Evolutionary conservation across 2,888 invertebrate genomes (phyloP).

Genomic region (Tiliacea citrago): DNA sequence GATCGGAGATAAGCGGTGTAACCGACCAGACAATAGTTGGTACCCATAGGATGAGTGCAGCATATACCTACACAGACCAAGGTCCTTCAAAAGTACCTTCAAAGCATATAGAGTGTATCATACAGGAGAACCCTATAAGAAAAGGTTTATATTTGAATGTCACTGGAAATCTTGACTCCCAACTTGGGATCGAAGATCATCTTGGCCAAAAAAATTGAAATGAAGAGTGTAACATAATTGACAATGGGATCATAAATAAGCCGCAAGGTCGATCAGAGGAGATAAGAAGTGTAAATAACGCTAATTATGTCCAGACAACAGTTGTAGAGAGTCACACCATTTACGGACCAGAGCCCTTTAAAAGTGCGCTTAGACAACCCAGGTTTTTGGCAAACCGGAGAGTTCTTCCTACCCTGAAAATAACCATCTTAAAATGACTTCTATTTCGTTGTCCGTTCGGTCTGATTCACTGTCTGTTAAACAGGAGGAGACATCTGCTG

Average conservation of each 20-base stretch:
- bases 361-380: not conserved
- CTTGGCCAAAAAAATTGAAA: not conserved
- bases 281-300: not conserved
- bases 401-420: no score
- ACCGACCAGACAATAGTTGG: conserved; percentile 14
- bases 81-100: not conserved
- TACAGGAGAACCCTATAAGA: not conserved
- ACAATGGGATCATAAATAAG: not conserved
- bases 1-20: conserved; percentile 47
- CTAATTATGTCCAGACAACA: not conserved
- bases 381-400: not conserved
- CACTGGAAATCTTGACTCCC: no score
- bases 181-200: not conserved
- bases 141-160: not conserved
- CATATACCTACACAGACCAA: not conserved
- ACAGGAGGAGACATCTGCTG: no score
- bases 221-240: no score
- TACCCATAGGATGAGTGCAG: not conserved
- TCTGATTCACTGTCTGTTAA: not conserved
- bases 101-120: no score
- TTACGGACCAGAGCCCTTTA: not conserved
- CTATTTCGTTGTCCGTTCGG: not conserved
- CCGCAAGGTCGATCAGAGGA: not conserved
- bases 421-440: no score
- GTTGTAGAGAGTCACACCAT: not conserved